These are phyloP conservation scores for Temnothorax nylanderi DNA, from an alignment of 1,140 invertebrate genomes.

Conservation along the genomic window DNA sequence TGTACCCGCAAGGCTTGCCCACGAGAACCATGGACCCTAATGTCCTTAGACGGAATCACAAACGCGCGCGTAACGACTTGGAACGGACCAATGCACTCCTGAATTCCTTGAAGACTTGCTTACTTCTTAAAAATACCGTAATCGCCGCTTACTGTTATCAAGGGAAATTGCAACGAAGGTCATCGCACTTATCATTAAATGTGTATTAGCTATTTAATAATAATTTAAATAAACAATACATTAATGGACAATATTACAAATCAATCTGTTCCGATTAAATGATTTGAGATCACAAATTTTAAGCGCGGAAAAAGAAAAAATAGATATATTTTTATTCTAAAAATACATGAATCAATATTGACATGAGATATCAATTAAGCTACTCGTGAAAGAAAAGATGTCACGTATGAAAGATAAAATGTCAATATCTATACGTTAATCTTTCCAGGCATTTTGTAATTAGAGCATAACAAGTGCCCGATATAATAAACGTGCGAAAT, in stretches of 20 bases:
- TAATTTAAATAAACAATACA: not conserved
- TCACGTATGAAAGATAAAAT: not conserved
- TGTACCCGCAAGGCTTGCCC: conserved; percentile 31
- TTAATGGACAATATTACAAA: not conserved
- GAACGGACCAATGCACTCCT: not conserved
- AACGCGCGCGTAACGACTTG: conserved; percentile 55
- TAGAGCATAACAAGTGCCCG: not conserved
- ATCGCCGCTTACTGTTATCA: not conserved
- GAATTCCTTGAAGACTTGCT: not conserved
- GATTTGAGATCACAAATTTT: not conserved
- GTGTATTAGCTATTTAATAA: not conserved
- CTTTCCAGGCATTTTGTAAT: not conserved
- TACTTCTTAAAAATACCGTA: not conserved
- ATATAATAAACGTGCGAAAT: not conserved
- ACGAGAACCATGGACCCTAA: conserved; percentile 7
- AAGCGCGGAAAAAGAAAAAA: not conserved
- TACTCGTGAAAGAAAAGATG: not conserved
- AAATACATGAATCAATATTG: not conserved
- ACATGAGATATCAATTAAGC: not conserved
- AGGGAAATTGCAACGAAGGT: not conserved
- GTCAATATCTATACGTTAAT: not conserved
- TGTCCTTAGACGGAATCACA: conserved; percentile 9
- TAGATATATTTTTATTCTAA: not conserved
- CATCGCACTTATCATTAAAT: not conserved
- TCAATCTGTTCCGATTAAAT: not conserved